Conservation (phyloP, 1,140 invertebrate genomes). For the Cotesia chilonis region DNA sequence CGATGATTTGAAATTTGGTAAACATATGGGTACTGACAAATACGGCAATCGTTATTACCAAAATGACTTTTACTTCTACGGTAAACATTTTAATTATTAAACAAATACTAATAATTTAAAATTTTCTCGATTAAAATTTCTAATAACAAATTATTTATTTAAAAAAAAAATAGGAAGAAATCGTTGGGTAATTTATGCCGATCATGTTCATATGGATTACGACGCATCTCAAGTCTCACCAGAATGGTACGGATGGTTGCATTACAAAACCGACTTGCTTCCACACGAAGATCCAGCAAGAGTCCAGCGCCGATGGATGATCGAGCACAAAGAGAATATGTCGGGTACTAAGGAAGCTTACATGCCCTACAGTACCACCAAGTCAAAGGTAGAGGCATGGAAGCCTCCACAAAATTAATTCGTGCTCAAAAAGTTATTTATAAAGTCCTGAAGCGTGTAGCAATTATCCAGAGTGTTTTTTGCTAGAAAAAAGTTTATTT, state of each 20-base stretch:
- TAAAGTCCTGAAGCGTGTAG: not conserved
- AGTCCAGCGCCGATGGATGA: constrained; percentile 87
- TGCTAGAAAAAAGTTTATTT: no score
- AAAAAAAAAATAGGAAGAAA: constrained; percentile 73
- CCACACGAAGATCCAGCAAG: constrained; percentile 73
- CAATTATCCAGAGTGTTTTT: not conserved
- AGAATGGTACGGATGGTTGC: constrained; percentile 90
- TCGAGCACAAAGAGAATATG: constrained; percentile 82
- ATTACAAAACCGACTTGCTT: constrained; percentile 76
- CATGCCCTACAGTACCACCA: constrained; percentile 88
- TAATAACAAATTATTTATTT: constrained; percentile 1
- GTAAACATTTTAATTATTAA: constrained; percentile 55
- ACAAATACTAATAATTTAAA: not conserved
- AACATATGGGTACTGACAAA: constrained; percentile 90
- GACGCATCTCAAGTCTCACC: constrained; percentile 93
- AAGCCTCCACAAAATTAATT: constrained; percentile 66
- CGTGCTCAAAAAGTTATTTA: not conserved
- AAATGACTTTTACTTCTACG: constrained; percentile 88
- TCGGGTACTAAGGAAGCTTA: constrained; percentile 84
- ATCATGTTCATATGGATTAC: constrained; percentile 82
- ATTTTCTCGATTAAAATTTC: not conserved
- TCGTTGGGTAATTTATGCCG: constrained; percentile 91
- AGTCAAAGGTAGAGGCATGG: constrained; percentile 87
- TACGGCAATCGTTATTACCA: constrained; percentile 97
- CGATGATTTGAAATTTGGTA: constrained; percentile 88